Conservation (phyloP, 1,140 invertebrate genomes). For the Pygmarrhopalites habei region DNA sequence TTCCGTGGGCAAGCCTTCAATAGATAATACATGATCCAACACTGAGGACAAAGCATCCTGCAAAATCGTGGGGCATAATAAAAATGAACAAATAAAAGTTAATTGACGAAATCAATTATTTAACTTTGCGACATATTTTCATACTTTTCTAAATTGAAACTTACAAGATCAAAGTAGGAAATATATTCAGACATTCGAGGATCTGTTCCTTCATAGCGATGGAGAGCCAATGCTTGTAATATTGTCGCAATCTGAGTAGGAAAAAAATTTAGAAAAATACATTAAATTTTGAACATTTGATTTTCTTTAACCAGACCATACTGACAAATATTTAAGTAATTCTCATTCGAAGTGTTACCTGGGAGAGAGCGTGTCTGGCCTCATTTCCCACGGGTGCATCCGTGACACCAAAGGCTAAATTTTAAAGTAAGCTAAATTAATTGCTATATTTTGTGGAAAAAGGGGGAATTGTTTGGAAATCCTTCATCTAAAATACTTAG, state of each 20-base stretch:
- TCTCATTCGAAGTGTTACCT: conserved; percentile 15
- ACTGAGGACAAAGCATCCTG: conserved; percentile 27
- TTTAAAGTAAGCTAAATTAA: too few relatives aligned
- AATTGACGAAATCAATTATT: conserved; percentile 1
- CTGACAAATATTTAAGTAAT: conserved; percentile 3
- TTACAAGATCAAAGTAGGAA: conserved; percentile 39
- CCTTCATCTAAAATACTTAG: too few relatives aligned
- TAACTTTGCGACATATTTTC: neutral
- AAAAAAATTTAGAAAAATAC: too few relatives aligned
- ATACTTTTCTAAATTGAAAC: neutral
- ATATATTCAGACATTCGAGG: conserved; percentile 46
- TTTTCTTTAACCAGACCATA: neutral
- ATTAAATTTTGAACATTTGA: neutral
- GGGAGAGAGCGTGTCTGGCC: conserved; percentile 33
- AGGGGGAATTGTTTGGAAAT: too few relatives aligned
- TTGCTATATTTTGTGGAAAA: too few relatives aligned
- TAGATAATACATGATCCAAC: conserved; percentile 33
- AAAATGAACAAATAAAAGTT: neutral
- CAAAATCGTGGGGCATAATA: too few relatives aligned
- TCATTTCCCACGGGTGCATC: conserved; percentile 30
- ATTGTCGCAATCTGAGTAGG: conserved; percentile 49
- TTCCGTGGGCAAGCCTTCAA: conserved; percentile 32
- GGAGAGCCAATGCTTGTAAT: conserved; percentile 54
- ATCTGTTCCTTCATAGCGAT: conserved; percentile 50
- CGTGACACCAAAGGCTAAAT: conserved; percentile 64